These are phyloP conservation scores for Sciurus niger DNA, from an alignment of 2,113 vertebrate genomes.

Conservation along the genomic window DNA sequence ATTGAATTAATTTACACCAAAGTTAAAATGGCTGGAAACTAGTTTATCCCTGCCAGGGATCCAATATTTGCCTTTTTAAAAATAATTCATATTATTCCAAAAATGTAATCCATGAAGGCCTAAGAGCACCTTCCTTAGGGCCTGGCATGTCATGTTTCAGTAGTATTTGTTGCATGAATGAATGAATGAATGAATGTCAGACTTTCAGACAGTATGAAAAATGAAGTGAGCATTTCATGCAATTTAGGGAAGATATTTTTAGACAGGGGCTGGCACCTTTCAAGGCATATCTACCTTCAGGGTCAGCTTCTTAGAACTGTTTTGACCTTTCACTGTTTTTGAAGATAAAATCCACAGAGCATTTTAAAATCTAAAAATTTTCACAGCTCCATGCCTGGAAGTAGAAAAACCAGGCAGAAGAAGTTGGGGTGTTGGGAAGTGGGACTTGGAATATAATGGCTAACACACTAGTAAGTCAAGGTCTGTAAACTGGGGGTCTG, in stretches of 20 bases:
- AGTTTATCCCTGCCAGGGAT: background rate
- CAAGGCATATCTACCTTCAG: background rate
- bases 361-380: background rate
- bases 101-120: background rate
- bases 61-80: conserved; percentile 39
- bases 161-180: conserved; percentile 27
- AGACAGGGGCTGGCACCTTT: background rate
- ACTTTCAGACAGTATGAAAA: background rate
- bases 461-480: background rate
- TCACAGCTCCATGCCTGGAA: background rate
- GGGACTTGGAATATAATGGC: background rate
- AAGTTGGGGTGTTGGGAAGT: background rate
- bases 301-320: background rate
- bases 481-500: background rate
- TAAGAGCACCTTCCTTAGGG: background rate
- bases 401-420: background rate
- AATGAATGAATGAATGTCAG: background rate
- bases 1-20: conserved; percentile 40
- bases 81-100: background rate
- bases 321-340: conserved; percentile 20
- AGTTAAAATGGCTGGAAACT: background rate
- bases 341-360: background rate
- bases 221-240: background rate
- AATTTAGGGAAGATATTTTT: background rate
- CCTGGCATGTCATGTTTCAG: background rate